Conservation (phyloP, 2,113 vertebrate species). For the Cyanoliseus patagonus region DNA sequence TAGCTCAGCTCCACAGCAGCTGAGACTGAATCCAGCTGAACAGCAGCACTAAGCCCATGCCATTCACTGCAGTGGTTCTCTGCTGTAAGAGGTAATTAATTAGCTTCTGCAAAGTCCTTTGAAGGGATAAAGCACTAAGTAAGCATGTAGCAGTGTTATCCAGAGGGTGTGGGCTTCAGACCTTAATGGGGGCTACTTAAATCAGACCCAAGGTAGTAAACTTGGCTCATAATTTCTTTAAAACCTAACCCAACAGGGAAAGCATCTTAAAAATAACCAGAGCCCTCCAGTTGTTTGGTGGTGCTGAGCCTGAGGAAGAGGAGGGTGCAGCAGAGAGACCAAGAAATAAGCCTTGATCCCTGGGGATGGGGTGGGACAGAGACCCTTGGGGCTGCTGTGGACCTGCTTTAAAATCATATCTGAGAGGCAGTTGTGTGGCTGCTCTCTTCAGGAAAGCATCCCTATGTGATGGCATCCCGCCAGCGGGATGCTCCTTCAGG, state of each 20-base stretch:
- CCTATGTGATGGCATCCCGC: neutral
- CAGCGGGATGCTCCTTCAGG: neutral
- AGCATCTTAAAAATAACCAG: neutral
- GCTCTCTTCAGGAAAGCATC: neutral
- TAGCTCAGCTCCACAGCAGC: neutral
- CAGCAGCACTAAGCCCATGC: neutral
- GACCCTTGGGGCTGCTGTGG: neutral
- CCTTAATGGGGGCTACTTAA: neutral
- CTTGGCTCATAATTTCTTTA: neutral
- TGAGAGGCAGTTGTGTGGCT: neutral
- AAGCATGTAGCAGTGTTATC: accelerated
- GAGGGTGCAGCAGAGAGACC: neutral
- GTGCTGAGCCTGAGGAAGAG: neutral
- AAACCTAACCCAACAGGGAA: neutral
- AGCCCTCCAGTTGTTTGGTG: accelerated
- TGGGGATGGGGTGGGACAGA: neutral
- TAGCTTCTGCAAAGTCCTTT: neutral
- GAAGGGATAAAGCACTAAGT: neutral
- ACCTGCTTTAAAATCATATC: neutral
- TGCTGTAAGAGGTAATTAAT: neutral
- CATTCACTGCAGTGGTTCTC: neutral
- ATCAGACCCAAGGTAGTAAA: neutral
- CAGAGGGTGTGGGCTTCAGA: neutral
- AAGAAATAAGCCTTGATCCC: neutral
- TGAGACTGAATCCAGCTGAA: neutral